A percentile compares a stretch with the other conserved stretches of the same genome.
Evolutionary conservation across 2,888 invertebrate species (phyloP).

Genomic region (Phaedon cochleariae): DNA sequence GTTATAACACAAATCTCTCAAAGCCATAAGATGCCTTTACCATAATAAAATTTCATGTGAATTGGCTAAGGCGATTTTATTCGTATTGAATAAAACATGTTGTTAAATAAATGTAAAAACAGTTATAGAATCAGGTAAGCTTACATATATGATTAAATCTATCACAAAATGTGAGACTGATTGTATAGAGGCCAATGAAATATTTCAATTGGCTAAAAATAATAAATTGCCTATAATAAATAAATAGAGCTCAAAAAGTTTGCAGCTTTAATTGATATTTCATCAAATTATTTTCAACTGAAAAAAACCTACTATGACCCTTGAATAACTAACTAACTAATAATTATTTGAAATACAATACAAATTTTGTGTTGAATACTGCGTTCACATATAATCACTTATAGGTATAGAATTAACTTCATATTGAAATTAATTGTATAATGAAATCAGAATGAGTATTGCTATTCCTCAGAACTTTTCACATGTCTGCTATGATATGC

Average conservation of each 20-base stretch:
- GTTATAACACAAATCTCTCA: background rate
- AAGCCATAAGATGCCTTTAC: background rate
- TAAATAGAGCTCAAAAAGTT: background rate
- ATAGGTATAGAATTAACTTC: too few relatives aligned
- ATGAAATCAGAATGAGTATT: too few relatives aligned
- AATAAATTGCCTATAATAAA: background rate
- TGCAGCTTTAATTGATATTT: background rate
- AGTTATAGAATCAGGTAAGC: constrained; percentile 36
- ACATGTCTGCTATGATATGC: too few relatives aligned
- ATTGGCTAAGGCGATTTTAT: background rate
- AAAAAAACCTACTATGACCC: too few relatives aligned
- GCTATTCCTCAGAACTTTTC: too few relatives aligned
- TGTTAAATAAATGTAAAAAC: constrained; percentile 29
- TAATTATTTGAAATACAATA: too few relatives aligned
- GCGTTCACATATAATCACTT: too few relatives aligned
- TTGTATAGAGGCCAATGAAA: constrained; percentile 21
- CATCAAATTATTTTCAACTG: background rate
- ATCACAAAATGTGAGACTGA: constrained; percentile 35
- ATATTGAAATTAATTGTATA: too few relatives aligned
- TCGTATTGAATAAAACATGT: constrained; percentile 1
- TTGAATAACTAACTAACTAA: too few relatives aligned
- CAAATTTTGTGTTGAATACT: too few relatives aligned
- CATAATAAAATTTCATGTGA: constrained; percentile 18
- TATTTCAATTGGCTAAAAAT: background rate
- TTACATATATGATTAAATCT: constrained; percentile 31